Evolutionary conservation across 2,113 vertebrate genomes (phyloP).

Genomic region (Eulemur macaco): DNA sequence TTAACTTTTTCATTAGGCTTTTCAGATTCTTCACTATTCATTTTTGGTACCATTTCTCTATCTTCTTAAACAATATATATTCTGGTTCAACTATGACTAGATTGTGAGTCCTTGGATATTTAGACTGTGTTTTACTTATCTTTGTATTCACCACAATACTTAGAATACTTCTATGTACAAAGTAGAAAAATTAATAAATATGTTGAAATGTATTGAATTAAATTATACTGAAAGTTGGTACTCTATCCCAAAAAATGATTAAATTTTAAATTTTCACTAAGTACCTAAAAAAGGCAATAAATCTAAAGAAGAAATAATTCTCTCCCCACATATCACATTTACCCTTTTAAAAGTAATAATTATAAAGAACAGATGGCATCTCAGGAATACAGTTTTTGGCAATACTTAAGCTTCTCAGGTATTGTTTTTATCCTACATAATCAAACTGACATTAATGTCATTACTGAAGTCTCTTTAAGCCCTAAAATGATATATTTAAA

Average conservation of each 20-base stretch:
- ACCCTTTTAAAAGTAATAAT: background rate
- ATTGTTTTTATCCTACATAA: background rate
- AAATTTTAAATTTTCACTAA: background rate
- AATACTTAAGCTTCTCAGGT: background rate
- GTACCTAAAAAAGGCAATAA: background rate
- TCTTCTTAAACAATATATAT: background rate
- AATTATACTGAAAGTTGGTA: background rate
- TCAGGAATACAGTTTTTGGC: background rate
- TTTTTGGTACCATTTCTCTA: background rate
- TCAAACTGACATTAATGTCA: background rate
- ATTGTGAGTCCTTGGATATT: background rate
- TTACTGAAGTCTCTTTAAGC: background rate
- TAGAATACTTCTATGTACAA: background rate
- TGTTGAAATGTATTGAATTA: background rate
- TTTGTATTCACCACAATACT: background rate
- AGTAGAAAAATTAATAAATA: background rate
- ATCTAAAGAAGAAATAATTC: background rate
- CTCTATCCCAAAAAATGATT: background rate
- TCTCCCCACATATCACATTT: background rate
- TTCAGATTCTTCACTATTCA: background rate
- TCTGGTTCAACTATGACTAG: background rate
- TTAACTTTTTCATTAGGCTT: background rate
- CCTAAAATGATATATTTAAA: background rate
- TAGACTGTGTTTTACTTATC: background rate
- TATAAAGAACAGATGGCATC: background rate